Conservation (phyloP, 1,140 invertebrate genomes). For the Stenopsyche tienmushanensis region DNA sequence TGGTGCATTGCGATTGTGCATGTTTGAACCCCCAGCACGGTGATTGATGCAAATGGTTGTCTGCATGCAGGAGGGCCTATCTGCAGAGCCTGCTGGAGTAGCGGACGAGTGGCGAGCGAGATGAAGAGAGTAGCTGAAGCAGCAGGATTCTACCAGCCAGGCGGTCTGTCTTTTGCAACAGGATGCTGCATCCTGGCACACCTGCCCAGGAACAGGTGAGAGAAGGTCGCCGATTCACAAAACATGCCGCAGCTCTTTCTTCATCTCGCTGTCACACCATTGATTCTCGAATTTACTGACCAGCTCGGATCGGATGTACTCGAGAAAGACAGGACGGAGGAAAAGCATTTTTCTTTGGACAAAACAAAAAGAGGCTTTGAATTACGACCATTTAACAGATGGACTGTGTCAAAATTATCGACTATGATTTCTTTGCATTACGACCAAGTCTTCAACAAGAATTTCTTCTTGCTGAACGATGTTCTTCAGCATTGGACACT, state of each 20-base stretch:
- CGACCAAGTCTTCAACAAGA: too few relatives aligned
- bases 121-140: neutral
- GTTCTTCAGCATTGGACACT: too few relatives aligned
- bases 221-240: neutral
- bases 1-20: too few relatives aligned
- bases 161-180: slow-evolving; percentile 17
- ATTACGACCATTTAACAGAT: neutral
- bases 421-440: too few relatives aligned
- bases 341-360: too few relatives aligned
- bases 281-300: neutral
- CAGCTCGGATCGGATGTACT: neutral
- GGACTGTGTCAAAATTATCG: neutral
- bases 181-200: slow-evolving; percentile 7
- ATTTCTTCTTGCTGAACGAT: too few relatives aligned
- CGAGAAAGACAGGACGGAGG: too few relatives aligned
- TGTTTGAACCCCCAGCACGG: too few relatives aligned
- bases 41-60: slow-evolving; percentile 7
- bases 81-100: too few relatives aligned
- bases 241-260: neutral
- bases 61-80: neutral
- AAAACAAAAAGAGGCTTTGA: neutral
- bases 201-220: slow-evolving; percentile 17
- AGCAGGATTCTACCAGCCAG: neutral
- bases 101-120: neutral
- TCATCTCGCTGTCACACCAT: neutral